phyloP scores from a whole-genome alignment of 1,140 invertebrate species.

The Hydropsyche tenuis region DNA sequence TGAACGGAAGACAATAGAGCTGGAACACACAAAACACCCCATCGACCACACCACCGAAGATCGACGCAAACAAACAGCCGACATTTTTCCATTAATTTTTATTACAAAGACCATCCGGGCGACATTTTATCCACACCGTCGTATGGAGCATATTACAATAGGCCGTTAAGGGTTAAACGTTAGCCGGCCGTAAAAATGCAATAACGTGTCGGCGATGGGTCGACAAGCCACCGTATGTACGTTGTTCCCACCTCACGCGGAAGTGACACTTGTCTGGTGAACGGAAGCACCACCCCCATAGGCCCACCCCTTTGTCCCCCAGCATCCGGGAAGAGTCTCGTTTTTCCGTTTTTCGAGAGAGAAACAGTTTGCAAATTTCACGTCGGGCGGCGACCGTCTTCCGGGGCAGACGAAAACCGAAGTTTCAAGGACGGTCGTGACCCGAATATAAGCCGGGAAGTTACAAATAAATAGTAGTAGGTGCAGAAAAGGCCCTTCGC shows the following conservation, averaged over 20 bases:
- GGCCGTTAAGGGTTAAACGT: slow-evolving; percentile 2
- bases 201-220: slow-evolving; percentile 24
- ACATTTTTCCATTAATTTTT: neutral
- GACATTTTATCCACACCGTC: neutral
- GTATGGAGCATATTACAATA: neutral
- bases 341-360: slow-evolving; percentile 20
- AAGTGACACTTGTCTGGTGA: slow-evolving; percentile 48
- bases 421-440: slow-evolving; percentile 19
- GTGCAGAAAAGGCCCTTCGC: too few relatives aligned
- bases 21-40: too few relatives aligned
- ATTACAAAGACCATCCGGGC: neutral
- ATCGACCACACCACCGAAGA: too few relatives aligned
- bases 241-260: slow-evolving; percentile 19
- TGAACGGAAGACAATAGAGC: too few relatives aligned
- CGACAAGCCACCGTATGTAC: slow-evolving; percentile 13
- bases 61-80: too few relatives aligned
- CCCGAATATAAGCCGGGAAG: neutral
- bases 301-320: slow-evolving; percentile 2
- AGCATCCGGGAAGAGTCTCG: neutral
- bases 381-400: neutral
- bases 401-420: neutral
- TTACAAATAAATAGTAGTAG: neutral
- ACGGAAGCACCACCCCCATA: slow-evolving; percentile 31
- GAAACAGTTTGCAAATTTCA: slow-evolving; percentile 39
- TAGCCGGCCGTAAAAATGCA: slow-evolving; percentile 31